Evolutionary conservation across 1,140 invertebrate genomes (phyloP).

Genomic region (Euura lappo): DNA sequence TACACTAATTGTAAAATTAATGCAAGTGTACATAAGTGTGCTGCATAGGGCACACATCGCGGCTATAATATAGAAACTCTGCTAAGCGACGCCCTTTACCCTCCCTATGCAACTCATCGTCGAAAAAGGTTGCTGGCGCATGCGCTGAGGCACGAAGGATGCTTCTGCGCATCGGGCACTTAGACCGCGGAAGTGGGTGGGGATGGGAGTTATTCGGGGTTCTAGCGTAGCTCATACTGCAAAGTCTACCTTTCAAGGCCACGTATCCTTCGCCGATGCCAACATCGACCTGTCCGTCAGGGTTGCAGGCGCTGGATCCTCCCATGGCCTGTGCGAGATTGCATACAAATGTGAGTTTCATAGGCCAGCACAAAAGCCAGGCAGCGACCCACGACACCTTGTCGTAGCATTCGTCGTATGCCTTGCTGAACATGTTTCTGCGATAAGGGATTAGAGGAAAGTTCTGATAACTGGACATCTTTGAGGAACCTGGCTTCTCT

Average conservation of each 20-base stretch:
- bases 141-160: too few relatives aligned
- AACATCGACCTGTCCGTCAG: constrained; percentile 64
- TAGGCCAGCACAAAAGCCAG: constrained; percentile 72
- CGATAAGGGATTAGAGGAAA: constrained; percentile 53
- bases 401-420: constrained; percentile 66
- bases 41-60: not conserved
- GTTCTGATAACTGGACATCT: not conserved
- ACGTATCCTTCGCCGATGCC: constrained; percentile 72
- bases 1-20: not conserved
- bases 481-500: constrained; percentile 10
- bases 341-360: constrained; percentile 73
- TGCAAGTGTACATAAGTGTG: not conserved
- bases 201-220: constrained; percentile 13
- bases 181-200: not conserved
- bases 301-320: constrained; percentile 59
- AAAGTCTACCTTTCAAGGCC: constrained; percentile 57
- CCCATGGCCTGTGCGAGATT: constrained; percentile 63
- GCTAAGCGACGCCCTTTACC: too few relatives aligned
- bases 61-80: too few relatives aligned
- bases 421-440: constrained; percentile 63
- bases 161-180: too few relatives aligned
- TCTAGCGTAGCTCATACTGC: not conserved
- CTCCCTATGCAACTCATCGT: too few relatives aligned
- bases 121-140: too few relatives aligned
- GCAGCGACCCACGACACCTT: constrained; percentile 62